phyloP scores from a whole-genome alignment of 2,113 vertebrate species.

The Rhagologus leucostigma region DNA sequence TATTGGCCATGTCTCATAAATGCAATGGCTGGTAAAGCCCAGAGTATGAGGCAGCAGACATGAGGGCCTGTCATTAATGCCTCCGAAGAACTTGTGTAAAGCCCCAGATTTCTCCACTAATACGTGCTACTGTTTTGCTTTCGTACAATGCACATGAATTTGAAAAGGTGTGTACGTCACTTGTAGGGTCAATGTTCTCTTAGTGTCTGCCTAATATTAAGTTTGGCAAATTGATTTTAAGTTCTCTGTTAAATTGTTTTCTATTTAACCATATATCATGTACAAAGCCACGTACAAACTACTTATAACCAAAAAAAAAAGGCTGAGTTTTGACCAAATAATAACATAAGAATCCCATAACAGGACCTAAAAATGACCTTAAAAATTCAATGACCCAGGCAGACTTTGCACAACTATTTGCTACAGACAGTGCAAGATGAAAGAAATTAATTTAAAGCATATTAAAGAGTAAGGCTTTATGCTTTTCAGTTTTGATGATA shows the following conservation, averaged over 20 bases:
- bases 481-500: constrained; percentile 10
- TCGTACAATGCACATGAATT: not conserved
- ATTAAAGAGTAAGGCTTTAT: constrained; percentile 6
- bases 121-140: not conserved
- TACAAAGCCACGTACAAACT: not conserved
- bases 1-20: not conserved
- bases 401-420: not conserved
- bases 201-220: not conserved
- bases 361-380: not conserved
- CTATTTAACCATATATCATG: not conserved
- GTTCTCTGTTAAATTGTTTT: not conserved
- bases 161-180: not conserved
- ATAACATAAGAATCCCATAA: not conserved
- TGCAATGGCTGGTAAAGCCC: not conserved
- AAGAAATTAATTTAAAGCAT: constrained; percentile 18
- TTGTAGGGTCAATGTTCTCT: not conserved
- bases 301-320: not conserved
- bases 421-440: not conserved
- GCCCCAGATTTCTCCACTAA: not conserved
- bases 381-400: not conserved
- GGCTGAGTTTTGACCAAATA: not conserved
- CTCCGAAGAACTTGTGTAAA: not conserved
- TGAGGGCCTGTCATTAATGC: not conserved
- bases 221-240: not conserved
- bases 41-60: not conserved